These are phyloP conservation scores for Mobula birostris DNA, from an alignment of 2,113 vertebrate species.

Conservation along the genomic window DNA sequence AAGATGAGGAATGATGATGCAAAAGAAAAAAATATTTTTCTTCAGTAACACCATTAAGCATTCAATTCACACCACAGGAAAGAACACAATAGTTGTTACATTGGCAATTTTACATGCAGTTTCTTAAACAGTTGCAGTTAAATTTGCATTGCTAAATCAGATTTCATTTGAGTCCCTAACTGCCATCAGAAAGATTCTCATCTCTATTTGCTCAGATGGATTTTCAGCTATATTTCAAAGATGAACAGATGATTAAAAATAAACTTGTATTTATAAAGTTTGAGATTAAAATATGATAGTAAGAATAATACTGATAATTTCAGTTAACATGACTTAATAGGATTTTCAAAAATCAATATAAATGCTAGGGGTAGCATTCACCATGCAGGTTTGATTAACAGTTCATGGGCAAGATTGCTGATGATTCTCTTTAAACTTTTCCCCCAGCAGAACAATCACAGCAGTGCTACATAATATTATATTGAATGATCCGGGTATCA, in stretches of 20 bases:
- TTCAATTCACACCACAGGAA: not conserved
- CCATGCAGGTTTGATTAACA: not conserved
- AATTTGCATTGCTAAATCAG: not conserved
- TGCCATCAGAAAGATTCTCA: not conserved
- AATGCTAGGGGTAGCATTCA: not conserved
- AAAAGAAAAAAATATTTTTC: not conserved
- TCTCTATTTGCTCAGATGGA: not conserved
- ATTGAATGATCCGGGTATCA: not conserved
- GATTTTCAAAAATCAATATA: not conserved
- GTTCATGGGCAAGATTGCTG: not conserved
- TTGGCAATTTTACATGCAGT: not conserved
- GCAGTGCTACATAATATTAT: not conserved
- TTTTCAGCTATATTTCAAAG: not conserved
- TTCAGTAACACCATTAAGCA: not conserved
- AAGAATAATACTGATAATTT: not conserved
- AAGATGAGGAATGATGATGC: conserved; percentile 7
- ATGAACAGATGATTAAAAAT: not conserved
- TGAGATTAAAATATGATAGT: not conserved
- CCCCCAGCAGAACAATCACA: not conserved
- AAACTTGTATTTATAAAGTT: not conserved
- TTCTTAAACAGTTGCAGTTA: not conserved
- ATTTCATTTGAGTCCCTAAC: not conserved
- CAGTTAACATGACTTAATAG: not conserved
- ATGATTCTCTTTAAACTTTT: not conserved
- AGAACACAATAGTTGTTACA: not conserved